These are phyloP conservation scores for Brachyopa scutellaris DNA, from an alignment of 2,888 invertebrate species.

Conservation along the genomic window DNA sequence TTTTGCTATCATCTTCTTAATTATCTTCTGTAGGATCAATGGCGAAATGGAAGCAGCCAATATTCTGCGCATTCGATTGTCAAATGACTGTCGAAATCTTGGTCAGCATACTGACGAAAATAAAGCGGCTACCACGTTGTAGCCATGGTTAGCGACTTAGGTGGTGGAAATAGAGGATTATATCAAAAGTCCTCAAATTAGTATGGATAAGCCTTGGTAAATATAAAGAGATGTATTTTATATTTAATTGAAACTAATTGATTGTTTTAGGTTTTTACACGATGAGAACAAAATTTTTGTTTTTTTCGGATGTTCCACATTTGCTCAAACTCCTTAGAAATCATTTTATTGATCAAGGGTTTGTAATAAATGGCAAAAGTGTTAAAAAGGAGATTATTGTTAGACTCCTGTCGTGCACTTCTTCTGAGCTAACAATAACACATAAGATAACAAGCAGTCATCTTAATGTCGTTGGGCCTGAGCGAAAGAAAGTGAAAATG, in stretches of 20 bases:
- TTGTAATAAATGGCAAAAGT: constrained; percentile 33
- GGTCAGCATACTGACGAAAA: background rate
- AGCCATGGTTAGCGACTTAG: background rate
- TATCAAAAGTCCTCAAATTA: background rate
- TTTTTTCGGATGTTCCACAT: constrained; percentile 52
- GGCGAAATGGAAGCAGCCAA: too few relatives aligned
- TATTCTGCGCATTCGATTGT: background rate
- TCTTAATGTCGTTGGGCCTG: too few relatives aligned
- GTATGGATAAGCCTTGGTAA: background rate
- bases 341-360: constrained; percentile 22
- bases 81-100: background rate
- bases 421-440: background rate
- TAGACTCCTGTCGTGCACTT: constrained; percentile 9
- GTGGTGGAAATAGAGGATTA: background rate
- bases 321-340: constrained; percentile 54
- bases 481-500: too few relatives aligned
- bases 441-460: constrained; percentile 56
- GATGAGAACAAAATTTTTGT: constrained; percentile 35
- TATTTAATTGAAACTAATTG: too few relatives aligned
- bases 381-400: constrained; percentile 3
- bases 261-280: background rate
- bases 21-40: background rate
- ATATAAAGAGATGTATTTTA: too few relatives aligned
- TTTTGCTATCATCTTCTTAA: too few relatives aligned
- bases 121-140: background rate